A percentile compares a stretch with the other conserved stretches of the same genome.
Evolutionary conservation across 2,113 vertebrate species (phyloP).

Genomic region (Oophaga pumilio): DNA sequence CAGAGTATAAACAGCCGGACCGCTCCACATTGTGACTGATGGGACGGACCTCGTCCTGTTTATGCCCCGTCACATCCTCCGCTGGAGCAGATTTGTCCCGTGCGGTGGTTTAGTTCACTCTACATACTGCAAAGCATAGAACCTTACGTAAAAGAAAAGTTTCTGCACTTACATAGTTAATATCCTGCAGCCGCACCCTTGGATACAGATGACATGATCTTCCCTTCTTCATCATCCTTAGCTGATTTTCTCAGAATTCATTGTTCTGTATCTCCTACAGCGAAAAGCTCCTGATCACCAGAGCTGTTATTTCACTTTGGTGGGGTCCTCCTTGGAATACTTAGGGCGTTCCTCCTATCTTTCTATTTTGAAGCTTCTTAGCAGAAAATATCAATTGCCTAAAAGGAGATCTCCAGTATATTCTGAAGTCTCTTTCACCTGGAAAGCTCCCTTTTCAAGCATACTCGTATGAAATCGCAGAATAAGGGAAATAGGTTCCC

Average conservation of each 20-base stretch:
- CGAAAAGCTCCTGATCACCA: background rate
- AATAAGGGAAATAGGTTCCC: no score
- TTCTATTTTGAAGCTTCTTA: background rate
- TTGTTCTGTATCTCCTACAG: conserved; percentile 5
- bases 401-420: no score
- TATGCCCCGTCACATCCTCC: background rate
- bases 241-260: background rate
- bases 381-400: no score
- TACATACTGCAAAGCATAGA: background rate
- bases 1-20: background rate
- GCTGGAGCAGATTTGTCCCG: background rate
- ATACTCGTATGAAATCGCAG: no score
- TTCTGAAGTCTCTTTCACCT: no score
- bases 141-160: background rate
- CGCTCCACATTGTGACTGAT: background rate
- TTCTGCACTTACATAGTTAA: background rate
- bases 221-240: background rate
- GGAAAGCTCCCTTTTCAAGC: no score
- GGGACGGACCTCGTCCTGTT: background rate
- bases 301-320: background rate
- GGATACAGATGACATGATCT: background rate
- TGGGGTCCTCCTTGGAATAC: no score
- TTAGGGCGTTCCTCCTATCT: background rate
- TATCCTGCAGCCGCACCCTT: conserved; percentile 19
- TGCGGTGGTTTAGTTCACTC: background rate